These are phyloP conservation scores for Indicator maculatus DNA, from an alignment of 2,113 vertebrate species.

Conservation along the genomic window DNA sequence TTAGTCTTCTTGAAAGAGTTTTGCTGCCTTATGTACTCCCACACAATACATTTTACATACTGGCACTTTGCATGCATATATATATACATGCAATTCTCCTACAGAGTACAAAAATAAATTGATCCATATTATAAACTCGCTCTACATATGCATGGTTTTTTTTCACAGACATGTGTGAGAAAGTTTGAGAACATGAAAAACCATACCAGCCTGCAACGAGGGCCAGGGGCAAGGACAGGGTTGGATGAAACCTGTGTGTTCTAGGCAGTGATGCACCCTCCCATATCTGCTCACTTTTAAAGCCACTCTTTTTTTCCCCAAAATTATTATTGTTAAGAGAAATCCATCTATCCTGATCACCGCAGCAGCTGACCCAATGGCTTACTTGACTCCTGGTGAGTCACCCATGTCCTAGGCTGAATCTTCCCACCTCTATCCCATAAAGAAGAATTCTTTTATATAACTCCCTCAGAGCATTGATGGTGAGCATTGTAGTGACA, in stretches of 20 bases:
- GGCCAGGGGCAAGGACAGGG: not conserved
- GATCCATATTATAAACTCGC: constrained; percentile 55
- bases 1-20: constrained; percentile 62
- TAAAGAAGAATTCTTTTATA: not conserved
- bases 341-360: not conserved
- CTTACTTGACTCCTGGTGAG: not conserved
- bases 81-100: constrained; percentile 33
- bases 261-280: not conserved
- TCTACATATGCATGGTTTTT: constrained; percentile 61
- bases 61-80: constrained; percentile 64
- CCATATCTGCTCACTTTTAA: not conserved
- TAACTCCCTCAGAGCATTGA: not conserved
- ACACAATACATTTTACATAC: constrained; percentile 66
- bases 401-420: not conserved
- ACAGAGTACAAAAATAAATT: constrained; percentile 61
- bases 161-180: constrained; percentile 56
- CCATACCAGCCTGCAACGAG: not conserved
- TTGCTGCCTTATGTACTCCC: constrained; percentile 49
- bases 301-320: not conserved
- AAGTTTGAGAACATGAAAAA: constrained; percentile 49
- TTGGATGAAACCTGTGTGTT: not conserved
- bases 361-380: not conserved
- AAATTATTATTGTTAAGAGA: not conserved
- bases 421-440: not conserved
- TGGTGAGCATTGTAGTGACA: not conserved